phyloP scores from a whole-genome alignment of 1,140 invertebrate genomes.

The Heliconius eleuchia region DNA sequence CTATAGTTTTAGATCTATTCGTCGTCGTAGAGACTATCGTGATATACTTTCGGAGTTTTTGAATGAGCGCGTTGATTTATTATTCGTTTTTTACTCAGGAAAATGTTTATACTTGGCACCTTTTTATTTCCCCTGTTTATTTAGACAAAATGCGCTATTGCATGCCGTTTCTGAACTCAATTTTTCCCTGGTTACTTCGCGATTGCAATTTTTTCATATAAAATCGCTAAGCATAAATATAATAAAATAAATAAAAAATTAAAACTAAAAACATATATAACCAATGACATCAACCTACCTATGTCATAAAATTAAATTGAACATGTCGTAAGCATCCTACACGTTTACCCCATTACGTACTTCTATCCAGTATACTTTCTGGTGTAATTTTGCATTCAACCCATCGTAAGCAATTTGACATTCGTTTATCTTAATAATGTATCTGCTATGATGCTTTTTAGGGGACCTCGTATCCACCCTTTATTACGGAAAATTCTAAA shows the following conservation, averaged over 20 bases:
- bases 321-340: slow-evolving; percentile 41
- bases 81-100: not conserved
- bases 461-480: slow-evolving; percentile 13
- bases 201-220: too few relatives aligned
- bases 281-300: not conserved
- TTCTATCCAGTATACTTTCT: slow-evolving; percentile 44
- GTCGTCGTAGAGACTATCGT: too few relatives aligned
- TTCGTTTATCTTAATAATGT: slow-evolving; percentile 78
- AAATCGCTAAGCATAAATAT: too few relatives aligned
- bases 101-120: not conserved
- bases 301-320: not conserved
- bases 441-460: slow-evolving; percentile 44
- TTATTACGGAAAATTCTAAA: not conserved
- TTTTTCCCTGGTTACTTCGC: too few relatives aligned
- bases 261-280: not conserved
- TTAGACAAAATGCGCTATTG: not conserved
- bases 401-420: slow-evolving; percentile 62
- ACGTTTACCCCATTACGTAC: slow-evolving; percentile 72
- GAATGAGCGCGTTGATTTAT: too few relatives aligned
- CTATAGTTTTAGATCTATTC: too few relatives aligned
- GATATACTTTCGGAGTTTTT: too few relatives aligned
- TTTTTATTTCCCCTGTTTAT: not conserved
- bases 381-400: slow-evolving; percentile 65
- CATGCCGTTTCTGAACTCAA: not conserved
- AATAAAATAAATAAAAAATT: not conserved